A percentile compares a stretch with the other conserved stretches of the same genome.
Evolutionary conservation across 1,140 invertebrate species (phyloP).

Genomic region (Danaus plexippus): DNA sequence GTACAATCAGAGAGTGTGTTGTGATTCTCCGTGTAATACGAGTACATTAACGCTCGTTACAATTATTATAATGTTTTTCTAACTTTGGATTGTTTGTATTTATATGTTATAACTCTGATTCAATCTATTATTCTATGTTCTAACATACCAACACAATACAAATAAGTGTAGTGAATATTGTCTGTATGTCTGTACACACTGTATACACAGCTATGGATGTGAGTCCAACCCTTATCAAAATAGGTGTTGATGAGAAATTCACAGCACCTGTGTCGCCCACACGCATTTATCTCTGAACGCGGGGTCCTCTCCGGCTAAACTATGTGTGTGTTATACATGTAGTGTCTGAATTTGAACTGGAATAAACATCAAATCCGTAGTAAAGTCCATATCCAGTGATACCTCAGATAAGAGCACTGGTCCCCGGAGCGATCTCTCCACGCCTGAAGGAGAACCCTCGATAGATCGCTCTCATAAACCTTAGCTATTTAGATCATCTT

Average conservation of each 20-base stretch:
- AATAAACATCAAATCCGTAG: conserved; percentile 2
- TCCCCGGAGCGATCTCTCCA: conserved; percentile 19
- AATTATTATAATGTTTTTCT: too few relatives aligned
- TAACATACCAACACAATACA: too few relatives aligned
- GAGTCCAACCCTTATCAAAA: too few relatives aligned
- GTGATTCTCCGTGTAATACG: too few relatives aligned
- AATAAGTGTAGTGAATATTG: too few relatives aligned
- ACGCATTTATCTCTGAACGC: conserved; percentile 20
- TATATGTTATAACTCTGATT: too few relatives aligned
- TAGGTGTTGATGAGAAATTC: conserved; percentile 6
- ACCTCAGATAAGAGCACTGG: conserved; percentile 8
- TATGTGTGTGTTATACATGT: background rate
- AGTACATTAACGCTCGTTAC: too few relatives aligned
- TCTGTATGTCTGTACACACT: too few relatives aligned
- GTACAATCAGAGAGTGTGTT: conserved; percentile 48
- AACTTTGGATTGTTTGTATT: too few relatives aligned
- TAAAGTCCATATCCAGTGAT: background rate
- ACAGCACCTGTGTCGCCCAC: conserved; percentile 14
- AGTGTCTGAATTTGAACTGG: conserved; percentile 1
- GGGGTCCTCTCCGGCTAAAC: background rate
- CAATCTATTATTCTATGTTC: too few relatives aligned
- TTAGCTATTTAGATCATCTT: conserved; percentile 50
- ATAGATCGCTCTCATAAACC: conserved; percentile 35
- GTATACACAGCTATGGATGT: too few relatives aligned
- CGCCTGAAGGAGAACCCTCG: conserved; percentile 13